phyloP scores from a whole-genome alignment of 1,140 invertebrate species.

The Aporrectodea caliginosa region DNA sequence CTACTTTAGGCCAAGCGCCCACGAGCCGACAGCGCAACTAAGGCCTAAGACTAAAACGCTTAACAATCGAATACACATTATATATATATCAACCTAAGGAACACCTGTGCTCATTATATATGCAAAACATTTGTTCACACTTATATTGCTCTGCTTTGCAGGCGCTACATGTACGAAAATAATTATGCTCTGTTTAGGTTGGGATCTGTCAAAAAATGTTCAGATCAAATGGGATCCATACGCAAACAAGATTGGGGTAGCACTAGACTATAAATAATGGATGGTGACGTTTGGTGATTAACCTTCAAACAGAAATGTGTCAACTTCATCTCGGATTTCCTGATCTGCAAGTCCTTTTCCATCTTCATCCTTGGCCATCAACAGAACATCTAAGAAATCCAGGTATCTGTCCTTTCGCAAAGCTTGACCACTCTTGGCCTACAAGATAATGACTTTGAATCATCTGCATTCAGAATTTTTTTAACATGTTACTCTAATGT shows the following conservation, averaged over 20 bases:
- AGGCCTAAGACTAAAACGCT: no score
- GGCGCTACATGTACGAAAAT: background rate
- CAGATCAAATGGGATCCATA: background rate
- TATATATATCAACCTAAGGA: no score
- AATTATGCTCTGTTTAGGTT: background rate
- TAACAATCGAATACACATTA: no score
- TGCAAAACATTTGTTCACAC: no score
- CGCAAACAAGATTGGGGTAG: background rate
- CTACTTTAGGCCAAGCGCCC: no score
- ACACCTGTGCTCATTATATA: no score
- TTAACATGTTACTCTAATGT: no score
- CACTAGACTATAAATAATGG: background rate
- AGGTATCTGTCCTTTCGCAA: background rate
- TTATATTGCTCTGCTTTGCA: slow-evolving; percentile 1
- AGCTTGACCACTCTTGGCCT: background rate
- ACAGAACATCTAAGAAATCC: slow-evolving; percentile 44
- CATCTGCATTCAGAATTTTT: no score
- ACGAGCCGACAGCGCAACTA: no score
- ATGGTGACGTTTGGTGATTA: background rate
- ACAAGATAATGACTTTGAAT: no score
- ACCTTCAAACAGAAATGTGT: slow-evolving; percentile 46
- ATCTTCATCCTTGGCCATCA: slow-evolving; percentile 40
- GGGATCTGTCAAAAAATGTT: background rate
- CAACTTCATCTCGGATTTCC: slow-evolving; percentile 44
- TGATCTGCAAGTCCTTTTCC: slow-evolving; percentile 38